Evolutionary conservation across 2,113 vertebrate species (phyloP).

Genomic region (Hipposideros armiger): DNA sequence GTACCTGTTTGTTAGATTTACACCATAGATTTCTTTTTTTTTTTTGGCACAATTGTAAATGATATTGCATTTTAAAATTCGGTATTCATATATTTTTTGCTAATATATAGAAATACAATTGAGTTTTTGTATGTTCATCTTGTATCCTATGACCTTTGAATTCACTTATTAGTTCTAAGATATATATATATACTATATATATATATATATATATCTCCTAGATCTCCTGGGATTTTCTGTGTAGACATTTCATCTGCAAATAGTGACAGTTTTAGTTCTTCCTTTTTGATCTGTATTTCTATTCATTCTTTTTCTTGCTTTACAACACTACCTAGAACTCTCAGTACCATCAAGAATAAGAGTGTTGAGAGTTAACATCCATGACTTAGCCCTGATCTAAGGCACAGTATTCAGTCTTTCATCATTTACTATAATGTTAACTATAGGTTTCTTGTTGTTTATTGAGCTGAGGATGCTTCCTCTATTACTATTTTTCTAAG

Average conservation of each 20-base stretch:
- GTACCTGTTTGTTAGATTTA: neutral
- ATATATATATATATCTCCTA: neutral
- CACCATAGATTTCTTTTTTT: neutral
- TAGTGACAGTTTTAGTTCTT: neutral
- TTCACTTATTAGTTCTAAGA: neutral
- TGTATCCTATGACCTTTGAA: neutral
- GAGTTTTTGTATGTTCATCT: neutral
- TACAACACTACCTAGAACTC: neutral
- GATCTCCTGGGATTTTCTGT: neutral
- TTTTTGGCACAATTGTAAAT: neutral
- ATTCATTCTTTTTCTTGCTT: neutral
- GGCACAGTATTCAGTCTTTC: neutral
- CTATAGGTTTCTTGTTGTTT: neutral
- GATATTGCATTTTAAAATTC: neutral
- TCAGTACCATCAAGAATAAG: neutral
- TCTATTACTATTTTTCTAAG: neutral
- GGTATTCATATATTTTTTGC: neutral
- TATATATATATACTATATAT: too few relatives aligned
- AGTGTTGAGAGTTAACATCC: neutral
- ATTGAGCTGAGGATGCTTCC: neutral
- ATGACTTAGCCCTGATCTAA: neutral
- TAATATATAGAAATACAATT: neutral
- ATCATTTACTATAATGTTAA: neutral
- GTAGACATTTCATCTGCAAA: neutral
- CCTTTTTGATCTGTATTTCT: neutral